Conservation (phyloP, 2,113 vertebrate species). For the Hippocampus zosterae region DNA sequence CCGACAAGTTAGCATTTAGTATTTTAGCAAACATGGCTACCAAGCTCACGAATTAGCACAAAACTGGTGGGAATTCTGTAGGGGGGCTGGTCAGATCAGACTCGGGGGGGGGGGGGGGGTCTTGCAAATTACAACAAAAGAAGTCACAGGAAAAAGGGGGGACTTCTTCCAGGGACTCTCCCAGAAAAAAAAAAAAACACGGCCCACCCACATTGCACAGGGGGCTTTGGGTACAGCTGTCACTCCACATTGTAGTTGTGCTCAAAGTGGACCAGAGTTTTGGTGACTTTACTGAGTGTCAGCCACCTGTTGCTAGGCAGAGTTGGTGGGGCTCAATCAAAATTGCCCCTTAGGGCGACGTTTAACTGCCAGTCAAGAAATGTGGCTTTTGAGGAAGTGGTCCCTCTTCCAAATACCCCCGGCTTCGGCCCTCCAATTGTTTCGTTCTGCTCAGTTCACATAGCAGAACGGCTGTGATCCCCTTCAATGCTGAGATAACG, state of each 20-base stretch:
- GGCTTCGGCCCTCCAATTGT: slow-evolving; percentile 19
- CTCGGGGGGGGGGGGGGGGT: not conserved
- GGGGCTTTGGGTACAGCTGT: slow-evolving; percentile 65
- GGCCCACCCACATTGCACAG: slow-evolving; percentile 72
- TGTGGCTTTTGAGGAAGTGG: slow-evolving; percentile 31
- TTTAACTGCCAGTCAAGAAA: not conserved
- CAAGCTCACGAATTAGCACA: not conserved
- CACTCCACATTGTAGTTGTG: slow-evolving; percentile 32
- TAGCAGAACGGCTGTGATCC: slow-evolving; percentile 46
- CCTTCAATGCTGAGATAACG: slow-evolving; percentile 25
- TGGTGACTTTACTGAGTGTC: not conserved
- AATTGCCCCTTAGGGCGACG: too few species aligned
- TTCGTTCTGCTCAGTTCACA: slow-evolving; percentile 53
- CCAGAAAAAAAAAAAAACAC: slow-evolving; percentile 14
- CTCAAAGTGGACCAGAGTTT: not conserved
- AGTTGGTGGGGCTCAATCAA: not conserved
- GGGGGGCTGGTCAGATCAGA: not conserved
- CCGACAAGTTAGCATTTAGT: too few species aligned
- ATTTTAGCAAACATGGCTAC: not conserved
- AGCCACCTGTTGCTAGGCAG: slow-evolving; percentile 5
- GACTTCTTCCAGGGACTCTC: slow-evolving; percentile 17
- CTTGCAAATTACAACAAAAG: slow-evolving; percentile 3
- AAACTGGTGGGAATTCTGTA: slow-evolving; percentile 1
- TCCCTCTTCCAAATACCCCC: slow-evolving; percentile 31
- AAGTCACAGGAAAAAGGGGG: slow-evolving; percentile 26